Conservation (phyloP, 2,888 invertebrate genomes). For the Brenthis ino region DNA sequence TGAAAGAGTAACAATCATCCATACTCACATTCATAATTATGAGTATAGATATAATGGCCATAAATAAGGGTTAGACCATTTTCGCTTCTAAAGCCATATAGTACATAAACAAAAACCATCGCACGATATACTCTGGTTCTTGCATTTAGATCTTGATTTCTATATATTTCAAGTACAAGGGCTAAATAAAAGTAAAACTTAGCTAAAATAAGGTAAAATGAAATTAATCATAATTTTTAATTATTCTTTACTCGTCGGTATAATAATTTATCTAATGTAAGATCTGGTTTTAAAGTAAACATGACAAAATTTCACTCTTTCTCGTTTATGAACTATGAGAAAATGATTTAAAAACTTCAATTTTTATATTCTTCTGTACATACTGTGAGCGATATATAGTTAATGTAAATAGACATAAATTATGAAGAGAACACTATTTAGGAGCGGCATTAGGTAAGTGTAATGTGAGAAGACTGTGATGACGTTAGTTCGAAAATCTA, state of each 20-base stretch:
- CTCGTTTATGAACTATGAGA: no score
- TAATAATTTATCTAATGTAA: neutral
- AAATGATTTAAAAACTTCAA: neutral
- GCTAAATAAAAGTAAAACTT: slow-evolving; percentile 1
- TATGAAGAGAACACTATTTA: slow-evolving; percentile 24
- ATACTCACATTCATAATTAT: no score
- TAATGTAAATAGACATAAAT: slow-evolving; percentile 31
- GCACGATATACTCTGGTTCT: no score
- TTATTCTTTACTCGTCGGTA: neutral
- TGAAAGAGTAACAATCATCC: no score
- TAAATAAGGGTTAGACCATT: no score
- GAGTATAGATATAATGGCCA: no score
- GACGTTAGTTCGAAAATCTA: slow-evolving; percentile 44
- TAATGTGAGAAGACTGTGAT: slow-evolving; percentile 81
- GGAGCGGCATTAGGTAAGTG: slow-evolving; percentile 50
- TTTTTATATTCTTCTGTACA: slow-evolving; percentile 11
- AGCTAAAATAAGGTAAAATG: slow-evolving; percentile 12
- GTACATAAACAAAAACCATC: no score
- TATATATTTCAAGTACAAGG: no score
- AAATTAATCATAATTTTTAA: neutral
- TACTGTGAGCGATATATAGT: slow-evolving; percentile 29
- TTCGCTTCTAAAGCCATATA: no score
- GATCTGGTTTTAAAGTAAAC: slow-evolving; percentile 1
- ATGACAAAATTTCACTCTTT: slow-evolving; percentile 6
- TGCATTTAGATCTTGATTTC: no score